Conservation (phyloP, 2,797 vertebrate species). For the Choloepus didactylus region DNA sequence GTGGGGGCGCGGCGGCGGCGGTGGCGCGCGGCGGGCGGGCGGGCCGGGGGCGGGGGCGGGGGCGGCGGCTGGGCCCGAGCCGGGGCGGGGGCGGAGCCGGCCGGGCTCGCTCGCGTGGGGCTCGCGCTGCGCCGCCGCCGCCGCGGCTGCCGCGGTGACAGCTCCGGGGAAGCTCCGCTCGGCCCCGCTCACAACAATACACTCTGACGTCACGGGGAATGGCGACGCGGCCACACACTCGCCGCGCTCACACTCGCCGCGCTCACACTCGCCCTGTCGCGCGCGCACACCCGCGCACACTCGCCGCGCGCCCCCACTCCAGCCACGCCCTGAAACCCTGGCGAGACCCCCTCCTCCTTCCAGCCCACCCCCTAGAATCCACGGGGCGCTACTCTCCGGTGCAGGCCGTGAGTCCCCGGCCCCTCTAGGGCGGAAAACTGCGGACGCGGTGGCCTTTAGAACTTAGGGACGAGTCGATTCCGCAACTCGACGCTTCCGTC, state of each 20-base stretch:
- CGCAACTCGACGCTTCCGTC: slow-evolving; percentile 61
- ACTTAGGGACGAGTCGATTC: slow-evolving; percentile 66
- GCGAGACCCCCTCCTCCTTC: slow-evolving; percentile 50
- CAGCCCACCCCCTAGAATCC: neutral
- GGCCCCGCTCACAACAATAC: slow-evolving; percentile 82
- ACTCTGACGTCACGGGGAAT: slow-evolving; percentile 85
- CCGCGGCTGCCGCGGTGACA: slow-evolving; percentile 87
- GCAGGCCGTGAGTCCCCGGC: neutral
- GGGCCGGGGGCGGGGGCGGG: slow-evolving; percentile 23
- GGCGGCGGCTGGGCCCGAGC: slow-evolving; percentile 61
- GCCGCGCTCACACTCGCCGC: slow-evolving; percentile 76
- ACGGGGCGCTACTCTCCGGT: neutral
- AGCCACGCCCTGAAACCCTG: slow-evolving; percentile 77
- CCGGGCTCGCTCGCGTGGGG: slow-evolving; percentile 81
- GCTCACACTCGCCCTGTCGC: slow-evolving; percentile 74
- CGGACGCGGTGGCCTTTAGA: slow-evolving; percentile 25
- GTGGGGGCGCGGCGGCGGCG: slow-evolving; percentile 75
- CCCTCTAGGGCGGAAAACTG: neutral
- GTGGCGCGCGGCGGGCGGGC: slow-evolving; percentile 78
- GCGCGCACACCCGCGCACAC: slow-evolving; percentile 77
- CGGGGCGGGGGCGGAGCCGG: slow-evolving; percentile 86
- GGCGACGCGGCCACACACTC: slow-evolving; percentile 81
- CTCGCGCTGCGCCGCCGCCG: slow-evolving; percentile 66
- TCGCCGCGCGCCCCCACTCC: slow-evolving; percentile 76
- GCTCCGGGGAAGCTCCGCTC: slow-evolving; percentile 81